These are phyloP conservation scores for Erebia epiphron DNA, from an alignment of 2,888 invertebrate species.

Conservation along the genomic window DNA sequence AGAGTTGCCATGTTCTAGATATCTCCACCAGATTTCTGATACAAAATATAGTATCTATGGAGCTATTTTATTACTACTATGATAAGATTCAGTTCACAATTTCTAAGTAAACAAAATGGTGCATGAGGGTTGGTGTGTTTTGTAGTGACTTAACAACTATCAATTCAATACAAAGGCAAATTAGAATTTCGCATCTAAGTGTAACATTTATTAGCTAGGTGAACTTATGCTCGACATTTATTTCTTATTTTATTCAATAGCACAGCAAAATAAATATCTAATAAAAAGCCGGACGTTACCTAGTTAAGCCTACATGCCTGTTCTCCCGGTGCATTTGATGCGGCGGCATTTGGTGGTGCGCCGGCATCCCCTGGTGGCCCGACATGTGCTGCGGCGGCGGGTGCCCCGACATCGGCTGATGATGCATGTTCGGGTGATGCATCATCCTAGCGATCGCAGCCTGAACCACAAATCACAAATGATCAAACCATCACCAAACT, in stretches of 20 bases:
- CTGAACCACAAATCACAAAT: conserved; percentile 68
- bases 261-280: conserved; percentile 54
- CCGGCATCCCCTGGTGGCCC: conserved; percentile 72
- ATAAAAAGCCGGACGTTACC: conserved; percentile 73
- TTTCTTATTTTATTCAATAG: not conserved
- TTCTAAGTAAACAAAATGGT: not conserved
- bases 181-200: not conserved
- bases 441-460: conserved; percentile 74
- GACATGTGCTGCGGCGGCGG: conserved; percentile 74
- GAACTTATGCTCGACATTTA: not conserved
- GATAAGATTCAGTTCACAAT: no score
- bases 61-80: no score
- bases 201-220: not conserved
- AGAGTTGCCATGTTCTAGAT: no score
- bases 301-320: conserved; percentile 81
- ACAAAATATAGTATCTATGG: no score
- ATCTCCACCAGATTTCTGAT: no score
- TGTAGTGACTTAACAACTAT: no score
- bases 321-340: conserved; percentile 86
- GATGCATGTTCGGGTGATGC: conserved; percentile 83
- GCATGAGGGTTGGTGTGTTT: not conserved
- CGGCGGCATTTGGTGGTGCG: conserved; percentile 84
- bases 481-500: conserved; percentile 43
- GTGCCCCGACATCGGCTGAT: conserved; percentile 80
- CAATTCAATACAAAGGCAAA: not conserved